Base-by-base conservation (phyloP, 2,888 invertebrate species). In the Scrobipalpa atriplicella region DNA sequence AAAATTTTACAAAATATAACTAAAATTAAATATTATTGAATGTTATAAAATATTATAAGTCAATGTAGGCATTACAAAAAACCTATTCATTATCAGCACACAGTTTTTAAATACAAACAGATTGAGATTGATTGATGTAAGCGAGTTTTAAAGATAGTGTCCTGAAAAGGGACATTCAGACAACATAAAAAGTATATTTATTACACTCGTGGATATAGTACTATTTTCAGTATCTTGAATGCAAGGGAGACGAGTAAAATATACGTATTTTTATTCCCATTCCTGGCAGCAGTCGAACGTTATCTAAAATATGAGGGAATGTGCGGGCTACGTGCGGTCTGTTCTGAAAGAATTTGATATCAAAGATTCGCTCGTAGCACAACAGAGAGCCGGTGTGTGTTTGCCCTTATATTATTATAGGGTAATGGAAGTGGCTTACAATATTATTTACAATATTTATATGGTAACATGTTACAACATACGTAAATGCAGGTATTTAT, bases 301-400 rank as follows among this genome's bases (percentile, higher is more conserved):
- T 89, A 89, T 89, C 87, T 89, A 83, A 87, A 88, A 87, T 89
- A 89, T 87, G 88, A 87, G 86, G 82, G 83, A 84, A 85, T 85
- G 81, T 75, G 81, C 77, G 79, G 77, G 78, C 75, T 86, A 87
- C 86, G 87, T 90, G 89, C 83, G 87, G 86, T 84, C 78, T 82
- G 82, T 78, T 86, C 85, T 87, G 78, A 89, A 90, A 86, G 88
- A 89, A 89, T 90, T 89, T 88, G 84, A 87, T 90, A 89, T 89
- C 86, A 90, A 87, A 87, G 86, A 89, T 86, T 81, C 81, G 79
- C 80, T 81, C 70, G 77, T 77, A 74, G 69, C 73, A 76, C 77
- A 81, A 82, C 77, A 75, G 68, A 72, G 47, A 36, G 36, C 29
- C 36, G 70, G 69, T 70, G 70, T 72, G 72, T 69, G 66, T 66